Evolutionary conservation across 30 jellyfish, hydroid and myxozoan genomes (phyloP).

Genomic region (Hydra vulgaris): DNA sequence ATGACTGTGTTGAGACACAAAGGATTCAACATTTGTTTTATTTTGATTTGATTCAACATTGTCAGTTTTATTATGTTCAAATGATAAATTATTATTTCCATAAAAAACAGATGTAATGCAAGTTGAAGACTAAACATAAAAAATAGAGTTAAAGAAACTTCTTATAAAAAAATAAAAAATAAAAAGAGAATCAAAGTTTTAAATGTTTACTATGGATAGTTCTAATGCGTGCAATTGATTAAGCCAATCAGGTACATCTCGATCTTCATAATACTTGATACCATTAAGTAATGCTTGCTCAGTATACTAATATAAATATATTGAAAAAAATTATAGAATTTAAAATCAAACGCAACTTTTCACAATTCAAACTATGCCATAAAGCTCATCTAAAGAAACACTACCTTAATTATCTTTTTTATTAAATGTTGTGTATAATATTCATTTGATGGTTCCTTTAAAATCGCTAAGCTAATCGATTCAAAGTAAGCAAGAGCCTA

Average conservation of each 20-base stretch:
- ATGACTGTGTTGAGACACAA: background rate
- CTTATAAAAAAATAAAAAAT: too few species aligned
- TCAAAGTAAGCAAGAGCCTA: constrained; percentile 26
- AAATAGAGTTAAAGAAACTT: too few species aligned
- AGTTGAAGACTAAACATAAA: background rate
- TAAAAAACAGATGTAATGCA: background rate
- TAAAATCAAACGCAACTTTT: too few species aligned
- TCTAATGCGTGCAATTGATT: background rate
- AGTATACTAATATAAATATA: background rate
- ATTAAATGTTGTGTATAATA: background rate
- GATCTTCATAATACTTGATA: background rate
- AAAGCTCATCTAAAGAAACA: too few species aligned
- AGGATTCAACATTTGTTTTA: background rate
- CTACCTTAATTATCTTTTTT: constrained; percentile 7
- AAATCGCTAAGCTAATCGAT: constrained; percentile 13
- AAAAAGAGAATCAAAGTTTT: background rate
- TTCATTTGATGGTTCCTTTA: constrained; percentile 1
- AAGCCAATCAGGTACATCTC: background rate
- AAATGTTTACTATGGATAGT: background rate
- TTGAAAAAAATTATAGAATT: background rate
- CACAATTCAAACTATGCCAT: too few species aligned
- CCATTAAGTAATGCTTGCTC: background rate
- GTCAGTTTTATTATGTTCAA: background rate
- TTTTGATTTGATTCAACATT: too few species aligned
- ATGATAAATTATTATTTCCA: background rate